phyloP scores from a whole-genome alignment of 2,888 invertebrate species.

The Aelia acuminata region DNA sequence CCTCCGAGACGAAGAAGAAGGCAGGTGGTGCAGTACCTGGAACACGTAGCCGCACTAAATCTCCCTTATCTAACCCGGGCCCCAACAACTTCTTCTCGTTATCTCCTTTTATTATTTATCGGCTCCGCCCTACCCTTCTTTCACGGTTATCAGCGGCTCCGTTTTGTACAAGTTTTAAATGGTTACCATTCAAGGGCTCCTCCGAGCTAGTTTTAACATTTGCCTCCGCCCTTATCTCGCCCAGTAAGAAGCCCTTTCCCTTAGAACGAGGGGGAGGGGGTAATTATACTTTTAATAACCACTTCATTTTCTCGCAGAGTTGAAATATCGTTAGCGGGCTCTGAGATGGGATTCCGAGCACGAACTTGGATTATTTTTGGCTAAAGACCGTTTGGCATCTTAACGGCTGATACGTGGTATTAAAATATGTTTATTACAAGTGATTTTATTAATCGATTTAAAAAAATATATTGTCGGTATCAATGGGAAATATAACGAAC shows the following conservation, averaged over 20 bases:
- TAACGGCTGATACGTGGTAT: neutral
- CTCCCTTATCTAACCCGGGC: constrained; percentile 58
- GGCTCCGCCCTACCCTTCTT: constrained; percentile 49
- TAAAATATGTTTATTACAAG: neutral
- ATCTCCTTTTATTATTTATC: constrained; percentile 56
- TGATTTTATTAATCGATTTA: neutral
- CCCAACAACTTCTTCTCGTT: constrained; percentile 59
- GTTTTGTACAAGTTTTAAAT: constrained; percentile 57
- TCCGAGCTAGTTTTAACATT: constrained; percentile 44
- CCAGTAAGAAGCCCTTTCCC: constrained; percentile 40
- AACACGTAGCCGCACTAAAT: constrained; percentile 60
- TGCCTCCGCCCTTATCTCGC: constrained; percentile 34
- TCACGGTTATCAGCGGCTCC: constrained; percentile 37
- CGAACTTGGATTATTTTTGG: neutral
- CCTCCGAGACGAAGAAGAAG: neutral
- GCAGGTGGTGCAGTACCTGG: constrained; percentile 42
- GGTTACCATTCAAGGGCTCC: constrained; percentile 52
- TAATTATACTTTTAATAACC: constrained; percentile 50
- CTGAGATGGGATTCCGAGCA: neutral
- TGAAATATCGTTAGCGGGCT: neutral
- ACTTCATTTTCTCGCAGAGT: constrained; percentile 15
- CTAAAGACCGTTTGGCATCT: no score
- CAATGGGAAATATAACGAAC: no score
- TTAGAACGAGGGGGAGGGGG: neutral
- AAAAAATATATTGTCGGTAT: no score